These are phyloP conservation scores for Ochotona princeps DNA, from an alignment of 2,113 vertebrate species.

Conservation along the genomic window DNA sequence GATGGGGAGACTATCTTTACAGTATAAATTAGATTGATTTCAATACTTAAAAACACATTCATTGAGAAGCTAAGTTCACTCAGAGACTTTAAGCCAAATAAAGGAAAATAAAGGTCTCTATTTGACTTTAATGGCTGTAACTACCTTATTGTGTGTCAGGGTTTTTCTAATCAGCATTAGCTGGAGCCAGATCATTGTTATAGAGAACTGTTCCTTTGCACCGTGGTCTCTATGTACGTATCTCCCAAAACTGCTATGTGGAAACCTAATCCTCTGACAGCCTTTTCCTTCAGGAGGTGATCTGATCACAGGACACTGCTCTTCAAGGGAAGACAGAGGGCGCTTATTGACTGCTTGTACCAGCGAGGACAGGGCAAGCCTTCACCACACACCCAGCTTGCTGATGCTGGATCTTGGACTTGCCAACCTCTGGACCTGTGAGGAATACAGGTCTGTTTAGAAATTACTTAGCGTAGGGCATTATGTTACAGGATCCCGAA, in stretches of 20 bases:
- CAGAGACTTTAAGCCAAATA: slow-evolving; percentile 22
- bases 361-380: not conserved
- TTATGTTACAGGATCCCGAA: not conserved
- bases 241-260: not conserved
- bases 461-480: too few relatives aligned
- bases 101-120: not conserved
- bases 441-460: not conserved
- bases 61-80: slow-evolving; percentile 16
- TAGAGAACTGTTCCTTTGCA: not conserved
- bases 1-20: not conserved
- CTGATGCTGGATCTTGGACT: not conserved
- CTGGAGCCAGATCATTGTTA: not conserved
- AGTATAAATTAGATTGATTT: slow-evolving; percentile 52
- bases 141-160: not conserved
- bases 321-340: too few relatives aligned
- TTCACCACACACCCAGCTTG: not conserved
- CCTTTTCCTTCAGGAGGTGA: not conserved
- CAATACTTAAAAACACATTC: not conserved
- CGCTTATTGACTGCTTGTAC: not conserved
- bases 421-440: not conserved
- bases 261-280: not conserved
- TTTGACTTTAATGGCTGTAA: not conserved
- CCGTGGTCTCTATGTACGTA: not conserved
- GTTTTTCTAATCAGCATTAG: not conserved
- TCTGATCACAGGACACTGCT: too few relatives aligned